A percentile compares a stretch with the other conserved stretches of the same genome.
phyloP scores from a whole-genome alignment of 2,888 invertebrate species.

The Stenoptilia bipunctidactyla region DNA sequence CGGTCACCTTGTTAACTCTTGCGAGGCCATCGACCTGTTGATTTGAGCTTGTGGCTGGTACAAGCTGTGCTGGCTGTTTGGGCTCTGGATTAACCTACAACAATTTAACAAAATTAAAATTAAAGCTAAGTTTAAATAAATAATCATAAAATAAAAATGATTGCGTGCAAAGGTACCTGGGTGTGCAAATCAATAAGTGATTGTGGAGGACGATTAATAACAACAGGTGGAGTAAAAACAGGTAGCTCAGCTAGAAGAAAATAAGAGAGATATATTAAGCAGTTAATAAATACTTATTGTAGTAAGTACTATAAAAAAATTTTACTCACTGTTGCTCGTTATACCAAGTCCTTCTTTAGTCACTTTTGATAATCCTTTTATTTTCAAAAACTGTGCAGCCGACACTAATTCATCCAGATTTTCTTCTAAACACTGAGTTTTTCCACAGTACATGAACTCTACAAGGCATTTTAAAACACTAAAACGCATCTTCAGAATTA shows the following conservation, averaged over 20 bases:
- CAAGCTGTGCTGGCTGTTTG: conserved; percentile 25
- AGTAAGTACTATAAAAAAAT: background rate
- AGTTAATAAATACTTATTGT: background rate
- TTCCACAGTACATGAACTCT: conserved; percentile 84
- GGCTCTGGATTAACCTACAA: conserved; percentile 34
- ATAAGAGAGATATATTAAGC: no score
- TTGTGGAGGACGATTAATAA: conserved; percentile 57
- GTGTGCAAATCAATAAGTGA: conserved; percentile 49
- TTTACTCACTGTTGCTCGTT: conserved; percentile 46
- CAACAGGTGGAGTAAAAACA: conserved; percentile 58
- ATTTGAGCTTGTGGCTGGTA: conserved; percentile 24
- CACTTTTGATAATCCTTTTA: conserved; percentile 70
- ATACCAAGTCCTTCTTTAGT: conserved; percentile 66
- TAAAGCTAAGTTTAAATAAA: no score
- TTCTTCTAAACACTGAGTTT: conserved; percentile 77
- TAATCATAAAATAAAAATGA: no score
- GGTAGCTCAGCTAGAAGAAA: conserved; percentile 46
- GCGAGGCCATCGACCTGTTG: conserved; percentile 26
- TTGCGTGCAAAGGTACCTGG: no score
- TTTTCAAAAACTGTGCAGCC: conserved; percentile 79
- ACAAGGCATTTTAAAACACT: conserved; percentile 78
- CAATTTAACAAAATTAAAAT: no score
- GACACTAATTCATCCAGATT: conserved; percentile 77
- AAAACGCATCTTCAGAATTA: conserved; percentile 78
- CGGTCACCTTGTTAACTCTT: conserved; percentile 37